Base-by-base conservation (phyloP, 1,140 invertebrate species). In the Antheraea pernyi region DNA sequence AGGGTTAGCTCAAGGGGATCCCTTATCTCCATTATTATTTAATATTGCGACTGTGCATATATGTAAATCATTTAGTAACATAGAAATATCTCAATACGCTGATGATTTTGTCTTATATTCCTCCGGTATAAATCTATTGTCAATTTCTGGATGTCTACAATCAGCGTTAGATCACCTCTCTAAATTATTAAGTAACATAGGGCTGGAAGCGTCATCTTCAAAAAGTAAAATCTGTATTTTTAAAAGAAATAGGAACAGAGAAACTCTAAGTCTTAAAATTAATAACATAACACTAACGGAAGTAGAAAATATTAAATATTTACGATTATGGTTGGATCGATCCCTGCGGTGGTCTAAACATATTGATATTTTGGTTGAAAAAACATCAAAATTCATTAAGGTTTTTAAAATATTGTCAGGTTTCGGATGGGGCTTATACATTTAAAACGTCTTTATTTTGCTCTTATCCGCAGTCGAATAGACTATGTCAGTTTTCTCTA, bases 401-500 rank as follows among this genome's bases (percentile, higher is more conserved):
- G 18, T 72, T 11, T 42, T 72, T n/a, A 72, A 67, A 67, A 9
- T 59, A 9, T 46, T 73, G 19, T n/a, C n/a, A n/a, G n/a, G n/a
- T n/a, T n/a, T n/a, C n/a, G n/a, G n/a, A n/a, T n/a, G n/a, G n/a
- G n/a, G n/a, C n/a, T n/a, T n/a, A n/a, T n/a, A n/a, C n/a, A n/a
- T n/a, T n/a, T n/a, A n/a, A n/a, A n/a, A n/a, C n/a, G n/a, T n/a
- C n/a, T n/a, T n/a, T n/a, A n/a, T n/a, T n/a, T n/a, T n/a, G n/a
- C n/a, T n/a, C n/a, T 42, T 64, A 16, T 72, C 30, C 48, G 71
- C 19, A 68, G 67, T 62, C 30, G 65, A 19, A 16, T 72, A 16
- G 60, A 62, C 22, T 62, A 62, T 22, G 60, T 9, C 37, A 39
- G 37, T 9, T 39, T 18, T 62, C 60, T 62, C 19, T 19, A 22